These are phyloP conservation scores for Xenopus petersii DNA, from an alignment of 2,797 vertebrate species.

Conservation along the genomic window DNA sequence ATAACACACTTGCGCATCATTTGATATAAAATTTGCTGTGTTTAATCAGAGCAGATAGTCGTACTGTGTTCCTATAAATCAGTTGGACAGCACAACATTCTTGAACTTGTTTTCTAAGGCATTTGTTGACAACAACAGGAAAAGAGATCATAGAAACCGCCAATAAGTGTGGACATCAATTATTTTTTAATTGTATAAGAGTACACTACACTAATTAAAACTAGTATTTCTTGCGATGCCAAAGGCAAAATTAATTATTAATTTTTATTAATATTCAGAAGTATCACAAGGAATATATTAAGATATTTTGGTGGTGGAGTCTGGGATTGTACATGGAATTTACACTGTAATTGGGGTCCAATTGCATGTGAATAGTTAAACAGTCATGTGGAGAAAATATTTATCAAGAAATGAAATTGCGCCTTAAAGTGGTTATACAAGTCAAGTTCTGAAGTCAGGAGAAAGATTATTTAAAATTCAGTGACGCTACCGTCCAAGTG, in stretches of 20 bases:
- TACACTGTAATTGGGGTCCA: constrained; percentile 70
- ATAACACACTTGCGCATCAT: constrained; percentile 64
- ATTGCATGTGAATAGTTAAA: constrained; percentile 64
- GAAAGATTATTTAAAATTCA: neutral
- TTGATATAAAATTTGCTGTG: constrained; percentile 78
- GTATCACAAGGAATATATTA: constrained; percentile 99
- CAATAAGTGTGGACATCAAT: constrained; percentile 95
- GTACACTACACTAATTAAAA: constrained; percentile 99
- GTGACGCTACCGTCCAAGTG: constrained; percentile 35
- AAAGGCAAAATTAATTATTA: constrained; percentile 99
- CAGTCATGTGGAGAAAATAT: constrained; percentile 50
- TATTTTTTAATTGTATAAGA: constrained; percentile 99
- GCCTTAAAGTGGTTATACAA: constrained; percentile 48
- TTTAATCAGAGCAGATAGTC: constrained; percentile 80
- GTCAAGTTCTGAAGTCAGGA: neutral
- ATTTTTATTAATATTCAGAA: constrained; percentile 99
- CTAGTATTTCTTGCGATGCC: constrained; percentile 98
- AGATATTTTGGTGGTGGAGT: constrained; percentile 87
- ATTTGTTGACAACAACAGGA: constrained; percentile 91
- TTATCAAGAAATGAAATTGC: constrained; percentile 47
- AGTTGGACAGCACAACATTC: constrained; percentile 72
- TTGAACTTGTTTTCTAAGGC: constrained; percentile 72
- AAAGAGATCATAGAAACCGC: constrained; percentile 87
- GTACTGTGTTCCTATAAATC: constrained; percentile 71
- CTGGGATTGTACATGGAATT: constrained; percentile 80